Base-by-base conservation (phyloP, 1,140 invertebrate genomes). In the Triops longicaudatus region DNA sequence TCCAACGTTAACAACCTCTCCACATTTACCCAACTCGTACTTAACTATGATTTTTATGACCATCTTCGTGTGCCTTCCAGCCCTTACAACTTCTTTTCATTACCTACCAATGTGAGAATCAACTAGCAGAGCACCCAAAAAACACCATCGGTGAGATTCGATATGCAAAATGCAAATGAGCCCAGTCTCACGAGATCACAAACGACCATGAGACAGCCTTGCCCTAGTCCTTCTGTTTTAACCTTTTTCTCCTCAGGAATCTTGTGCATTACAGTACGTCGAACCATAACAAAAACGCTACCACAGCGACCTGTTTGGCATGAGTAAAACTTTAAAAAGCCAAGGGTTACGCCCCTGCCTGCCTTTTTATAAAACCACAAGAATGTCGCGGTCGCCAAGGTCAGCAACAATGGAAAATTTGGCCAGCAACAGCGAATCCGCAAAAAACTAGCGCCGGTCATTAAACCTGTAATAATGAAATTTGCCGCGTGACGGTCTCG, bases 341-440 rank as follows among this genome's bases (percentile, higher is more conserved):
- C 1, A 63, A 22, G 22, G 50, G 50, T 63, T 63, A 63, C 50
- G 14, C 50, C 43, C 50, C 22, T 63, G 6, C 50, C 50, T 63
- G 50, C 50, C 17, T 14, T 63, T 2, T 22, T 63, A 63, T 22
- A 63, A 63, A 63, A 63, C 50, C n/a, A 1, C 50, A 63, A 63
- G 50, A 63, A 63, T 63, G 14, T 63, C 50, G 50, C 50, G 50
- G 50, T 63, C 50, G 50, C 50, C 50, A 63, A 63, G 50, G 50
- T 63, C 50, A 63, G 14, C 50, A 63, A 63, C 50, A 37, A 37
- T 37, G 50, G 50, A 14, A 63, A 63, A 63, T 63, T 22, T 63
- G 14, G 50, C 50, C 50, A 63, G 22, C 50, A 2, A 37, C 31
- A 37, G 7, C 31, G 7, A 37, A 37, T 4, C 31, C 31, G 2